Percentiles rank a stretch among this genome's conserved stretches.
Conservation (phyloP, 2,888 invertebrate genomes). For the Agonopterix arenella region DNA sequence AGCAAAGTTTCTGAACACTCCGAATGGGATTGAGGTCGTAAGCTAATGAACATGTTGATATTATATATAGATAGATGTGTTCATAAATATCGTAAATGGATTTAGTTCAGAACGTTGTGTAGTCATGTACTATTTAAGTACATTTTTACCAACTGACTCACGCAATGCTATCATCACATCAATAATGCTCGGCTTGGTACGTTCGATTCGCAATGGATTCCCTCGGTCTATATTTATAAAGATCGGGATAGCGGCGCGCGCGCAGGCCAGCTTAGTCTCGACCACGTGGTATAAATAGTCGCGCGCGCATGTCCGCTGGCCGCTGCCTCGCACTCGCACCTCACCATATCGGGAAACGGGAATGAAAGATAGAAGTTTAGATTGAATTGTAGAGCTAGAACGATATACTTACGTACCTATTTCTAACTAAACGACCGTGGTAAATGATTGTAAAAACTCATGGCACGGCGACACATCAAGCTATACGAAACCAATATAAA, state of each 20-base stretch:
- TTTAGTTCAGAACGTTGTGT: no score
- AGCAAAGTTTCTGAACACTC: no score
- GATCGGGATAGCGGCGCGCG: conserved; percentile 32
- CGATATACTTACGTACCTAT: no score
- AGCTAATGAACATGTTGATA: no score
- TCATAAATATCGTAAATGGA: no score
- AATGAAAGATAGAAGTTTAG: conserved; percentile 18
- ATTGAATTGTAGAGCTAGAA: no score
- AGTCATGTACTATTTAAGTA: neutral
- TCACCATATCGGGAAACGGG: conserved; percentile 67
- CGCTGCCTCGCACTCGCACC: conserved; percentile 39
- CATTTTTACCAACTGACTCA: conserved; percentile 1
- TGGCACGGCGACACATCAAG: no score
- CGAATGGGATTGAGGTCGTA: no score
- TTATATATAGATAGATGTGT: no score
- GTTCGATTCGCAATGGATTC: conserved; percentile 58
- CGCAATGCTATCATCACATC: neutral
- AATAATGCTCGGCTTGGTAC: conserved; percentile 14
- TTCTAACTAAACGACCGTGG: no score
- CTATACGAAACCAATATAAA: no score
- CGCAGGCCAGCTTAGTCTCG: conserved; percentile 17
- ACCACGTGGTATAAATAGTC: conserved; percentile 69
- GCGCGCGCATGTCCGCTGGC: conserved; percentile 49
- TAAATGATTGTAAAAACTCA: no score
- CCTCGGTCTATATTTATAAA: conserved; percentile 61